A percentile compares a stretch with the other conserved stretches of the same genome.
phyloP scores from a whole-genome alignment of 2,113 vertebrate genomes.

The Anarhynchus alexandrinus region DNA sequence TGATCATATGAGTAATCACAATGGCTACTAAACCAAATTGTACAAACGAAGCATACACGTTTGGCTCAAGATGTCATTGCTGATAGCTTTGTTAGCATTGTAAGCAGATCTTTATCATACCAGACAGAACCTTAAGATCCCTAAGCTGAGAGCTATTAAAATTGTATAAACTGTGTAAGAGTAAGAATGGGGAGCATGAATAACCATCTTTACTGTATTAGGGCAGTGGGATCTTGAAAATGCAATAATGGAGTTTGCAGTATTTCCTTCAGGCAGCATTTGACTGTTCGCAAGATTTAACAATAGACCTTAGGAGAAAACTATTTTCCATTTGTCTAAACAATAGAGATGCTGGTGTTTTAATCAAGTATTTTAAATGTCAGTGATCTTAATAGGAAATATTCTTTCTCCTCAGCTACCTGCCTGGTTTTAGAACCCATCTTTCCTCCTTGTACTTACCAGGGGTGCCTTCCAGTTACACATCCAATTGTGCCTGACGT shows the following conservation, averaged over 20 bases:
- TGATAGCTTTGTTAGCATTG: not conserved
- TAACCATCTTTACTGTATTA: not conserved
- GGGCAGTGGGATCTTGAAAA: not conserved
- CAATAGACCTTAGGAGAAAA: not conserved
- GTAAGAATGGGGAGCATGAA: not conserved
- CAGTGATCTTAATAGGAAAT: not conserved
- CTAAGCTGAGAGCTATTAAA: not conserved
- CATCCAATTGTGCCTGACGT: fast-evolving
- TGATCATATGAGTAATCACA: not conserved
- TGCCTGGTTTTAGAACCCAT: not conserved
- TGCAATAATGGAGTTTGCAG: not conserved
- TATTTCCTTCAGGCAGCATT: not conserved
- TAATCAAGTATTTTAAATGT: not conserved
- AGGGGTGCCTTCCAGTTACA: not conserved
- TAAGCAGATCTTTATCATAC: not conserved
- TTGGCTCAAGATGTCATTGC: not conserved
- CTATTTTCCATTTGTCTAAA: not conserved
- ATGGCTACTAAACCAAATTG: not conserved
- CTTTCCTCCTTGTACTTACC: not conserved
- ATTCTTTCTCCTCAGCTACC: not conserved
- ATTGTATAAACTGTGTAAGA: not conserved
- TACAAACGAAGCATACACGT: not conserved
- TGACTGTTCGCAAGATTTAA: not conserved
- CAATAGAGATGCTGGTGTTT: not conserved
- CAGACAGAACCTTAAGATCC: not conserved